Evolutionary conservation across 1,140 invertebrate genomes (phyloP).

Genomic region (Rhopalosiphum maidis): DNA sequence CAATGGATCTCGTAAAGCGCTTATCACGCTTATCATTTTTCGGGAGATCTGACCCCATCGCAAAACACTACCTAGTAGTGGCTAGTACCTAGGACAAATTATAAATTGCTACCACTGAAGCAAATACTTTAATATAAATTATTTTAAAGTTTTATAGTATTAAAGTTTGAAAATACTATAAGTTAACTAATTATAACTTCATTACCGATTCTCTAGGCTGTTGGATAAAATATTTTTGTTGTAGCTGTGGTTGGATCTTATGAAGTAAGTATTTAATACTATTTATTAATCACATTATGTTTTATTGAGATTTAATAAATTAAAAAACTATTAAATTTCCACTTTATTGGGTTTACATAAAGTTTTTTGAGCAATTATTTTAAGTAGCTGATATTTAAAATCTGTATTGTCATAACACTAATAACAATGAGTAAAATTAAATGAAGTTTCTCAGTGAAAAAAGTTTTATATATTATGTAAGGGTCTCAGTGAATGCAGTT

Average conservation of each 20-base stretch:
- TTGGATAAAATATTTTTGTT: neutral
- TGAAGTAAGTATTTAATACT: neutral
- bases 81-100: too few relatives aligned
- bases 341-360: neutral
- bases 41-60: neutral
- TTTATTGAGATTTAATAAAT: too few relatives aligned
- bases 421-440: neutral
- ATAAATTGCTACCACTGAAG: too few relatives aligned
- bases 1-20: neutral
- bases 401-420: neutral
- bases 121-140: neutral
- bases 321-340: neutral
- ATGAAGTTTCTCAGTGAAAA: neutral
- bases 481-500: neutral
- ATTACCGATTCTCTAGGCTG: neutral
- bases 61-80: too few relatives aligned
- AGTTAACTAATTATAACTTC: neutral
- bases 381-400: too few relatives aligned
- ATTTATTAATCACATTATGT: neutral
- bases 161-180: neutral
- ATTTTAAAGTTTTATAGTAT: neutral
- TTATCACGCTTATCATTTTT: conserved; percentile 5
- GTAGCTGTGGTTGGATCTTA: neutral
- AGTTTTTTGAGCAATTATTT: too few relatives aligned
- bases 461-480: neutral